These are phyloP conservation scores for Tenebrio molitor DNA, from an alignment of 1,140 invertebrate genomes.

Conservation along the genomic window DNA sequence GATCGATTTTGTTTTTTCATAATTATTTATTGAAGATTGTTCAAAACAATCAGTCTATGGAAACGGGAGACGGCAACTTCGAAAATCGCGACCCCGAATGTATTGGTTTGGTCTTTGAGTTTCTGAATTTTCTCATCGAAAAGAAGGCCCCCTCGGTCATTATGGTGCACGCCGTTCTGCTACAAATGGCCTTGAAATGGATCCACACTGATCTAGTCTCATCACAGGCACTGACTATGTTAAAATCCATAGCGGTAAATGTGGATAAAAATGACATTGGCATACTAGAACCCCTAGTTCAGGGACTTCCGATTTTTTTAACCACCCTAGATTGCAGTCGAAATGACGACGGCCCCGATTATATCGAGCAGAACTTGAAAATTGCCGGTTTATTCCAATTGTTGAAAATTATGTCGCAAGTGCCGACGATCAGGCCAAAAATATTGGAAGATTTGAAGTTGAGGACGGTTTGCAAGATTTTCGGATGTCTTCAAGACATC, in stretches of 20 bases:
- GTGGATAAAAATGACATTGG: constrained; percentile 50
- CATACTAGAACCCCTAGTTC: constrained; percentile 53
- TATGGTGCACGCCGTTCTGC: constrained; percentile 65
- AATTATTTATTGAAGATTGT: constrained; percentile 18
- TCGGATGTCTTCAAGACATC: constrained; percentile 50
- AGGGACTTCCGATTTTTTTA: constrained; percentile 58
- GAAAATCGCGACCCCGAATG: constrained; percentile 66
- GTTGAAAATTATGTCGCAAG: constrained; percentile 67
- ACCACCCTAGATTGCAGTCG: constrained; percentile 48
- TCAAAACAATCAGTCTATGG: constrained; percentile 17
- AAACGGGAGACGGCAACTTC: constrained; percentile 54
- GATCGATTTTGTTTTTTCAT: no score
- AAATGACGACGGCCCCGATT: constrained; percentile 49
- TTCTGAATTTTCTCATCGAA: constrained; percentile 68
- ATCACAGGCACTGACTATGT: constrained; percentile 57
- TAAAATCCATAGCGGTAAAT: constrained; percentile 58
- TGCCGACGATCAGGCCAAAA: constrained; percentile 37
- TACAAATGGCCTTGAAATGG: constrained; percentile 67
- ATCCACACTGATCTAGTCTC: constrained; percentile 62
- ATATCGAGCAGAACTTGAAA: constrained; percentile 56
- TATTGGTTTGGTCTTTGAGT: constrained; percentile 68
- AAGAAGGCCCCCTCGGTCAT: constrained; percentile 65
- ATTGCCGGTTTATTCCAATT: constrained; percentile 68
- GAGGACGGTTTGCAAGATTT: constrained; percentile 53
- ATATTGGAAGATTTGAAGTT: constrained; percentile 50